Percentiles rank a stretch among this genome's conserved stretches.
Conservation (phyloP, 2,113 vertebrate genomes). For the Megaleporinus macrocephalus region DNA sequence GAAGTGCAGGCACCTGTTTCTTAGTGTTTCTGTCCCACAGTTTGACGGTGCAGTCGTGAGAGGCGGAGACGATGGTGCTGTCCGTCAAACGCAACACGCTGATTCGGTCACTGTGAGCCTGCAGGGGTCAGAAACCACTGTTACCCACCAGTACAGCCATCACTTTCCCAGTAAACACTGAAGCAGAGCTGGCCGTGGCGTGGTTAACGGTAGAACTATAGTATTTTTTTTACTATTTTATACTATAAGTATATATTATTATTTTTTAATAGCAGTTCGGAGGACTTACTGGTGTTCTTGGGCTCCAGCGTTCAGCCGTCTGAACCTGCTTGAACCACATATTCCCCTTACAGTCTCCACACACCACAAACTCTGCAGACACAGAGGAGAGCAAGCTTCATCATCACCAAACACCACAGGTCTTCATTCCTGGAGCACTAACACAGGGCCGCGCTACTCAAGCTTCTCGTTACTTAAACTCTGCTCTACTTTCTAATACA, state of each 20-base stretch:
- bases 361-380: constrained; percentile 71
- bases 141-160: too few species aligned
- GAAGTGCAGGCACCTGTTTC: constrained; percentile 67
- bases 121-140: constrained; percentile 26
- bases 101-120: constrained; percentile 75
- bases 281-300: constrained; percentile 67
- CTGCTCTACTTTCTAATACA: too few species aligned
- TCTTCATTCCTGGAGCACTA: too few species aligned
- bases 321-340: constrained; percentile 72
- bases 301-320: constrained; percentile 56
- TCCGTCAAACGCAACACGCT: constrained; percentile 70
- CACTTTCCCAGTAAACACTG: too few species aligned
- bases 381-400: not conserved
- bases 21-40: constrained; percentile 78
- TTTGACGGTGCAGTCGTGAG: constrained; percentile 75
- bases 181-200: too few species aligned
- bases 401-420: not conserved
- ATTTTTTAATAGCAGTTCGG: not conserved
- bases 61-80: constrained; percentile 73
- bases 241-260: too few species aligned
- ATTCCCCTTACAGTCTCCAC: constrained; percentile 73
- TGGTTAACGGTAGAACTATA: too few species aligned
- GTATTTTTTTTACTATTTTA: too few species aligned
- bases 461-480: too few species aligned
- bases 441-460: too few species aligned